Evolutionary conservation across 2,888 invertebrate species (phyloP), one percentile per base, ranked within the genome.

Genomic region (Pandemis cinnamomeana): DNA sequence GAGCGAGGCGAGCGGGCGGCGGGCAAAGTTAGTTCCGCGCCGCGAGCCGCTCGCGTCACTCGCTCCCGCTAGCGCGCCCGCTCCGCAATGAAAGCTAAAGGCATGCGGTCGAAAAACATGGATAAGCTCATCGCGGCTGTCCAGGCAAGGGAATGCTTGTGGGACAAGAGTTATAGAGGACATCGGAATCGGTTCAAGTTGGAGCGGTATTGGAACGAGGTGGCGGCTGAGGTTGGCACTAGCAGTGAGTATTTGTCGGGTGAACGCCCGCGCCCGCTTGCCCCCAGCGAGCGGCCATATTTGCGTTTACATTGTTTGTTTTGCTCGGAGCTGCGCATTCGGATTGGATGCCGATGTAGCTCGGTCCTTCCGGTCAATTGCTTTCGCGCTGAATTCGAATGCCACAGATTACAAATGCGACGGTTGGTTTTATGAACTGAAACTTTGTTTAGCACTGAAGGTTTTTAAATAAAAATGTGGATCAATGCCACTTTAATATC

Each of bases 161-260:
- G 94, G 94, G 94, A 93, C 77, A 93, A 89, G 76, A 91, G 90
- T 66, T 93, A 92, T 74, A 86, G 92, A 75, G 93, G 93, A 41
- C 93, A 92, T 77, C 85, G 92, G 80, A 94, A 93, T 83, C 84
- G 92, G 71, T 93, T 92, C 79, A 93, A 92, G 77, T 81, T 92
- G 84, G 94, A 93, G 85, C 85, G 93, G 15, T 94, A 92, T 80
- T 94, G 94, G 94, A 93, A 91, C 77, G 94, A 94, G 81, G 93
- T 94, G 20, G 93, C 93, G 0, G 84, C 90, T 0, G 93, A 93
- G 79, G 91, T 94, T 75, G 94, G 94, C 66, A 91, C 91, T 68
- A 89, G 92, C 70, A 92, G 94, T 94, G 80, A 94, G 93, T 93
- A 86, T 77, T 78, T 80, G 80, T 80, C 79, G 78, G 86, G 87